These are phyloP conservation scores for Taeniopygia guttata DNA, from an alignment of 2,797 vertebrate genomes.

Conservation along the genomic window DNA sequence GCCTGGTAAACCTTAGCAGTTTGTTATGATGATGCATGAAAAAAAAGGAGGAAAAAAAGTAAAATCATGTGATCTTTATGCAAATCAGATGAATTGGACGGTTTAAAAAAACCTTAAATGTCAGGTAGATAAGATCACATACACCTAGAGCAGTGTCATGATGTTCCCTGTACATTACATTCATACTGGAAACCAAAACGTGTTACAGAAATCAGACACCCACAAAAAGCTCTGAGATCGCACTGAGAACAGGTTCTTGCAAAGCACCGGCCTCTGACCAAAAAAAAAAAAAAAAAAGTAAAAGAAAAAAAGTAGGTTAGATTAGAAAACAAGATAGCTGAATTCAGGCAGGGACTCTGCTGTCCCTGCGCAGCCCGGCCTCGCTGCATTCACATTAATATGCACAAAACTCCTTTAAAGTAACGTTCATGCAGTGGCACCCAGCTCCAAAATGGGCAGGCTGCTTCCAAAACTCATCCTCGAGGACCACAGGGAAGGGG, in stretches of 20 bases:
- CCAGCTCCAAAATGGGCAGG: background rate
- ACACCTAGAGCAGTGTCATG: slow-evolving; percentile 40
- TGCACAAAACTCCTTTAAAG: slow-evolving; percentile 38
- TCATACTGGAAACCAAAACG: slow-evolving; percentile 39
- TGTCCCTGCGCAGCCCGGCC: background rate
- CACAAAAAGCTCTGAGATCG: slow-evolving; percentile 21
- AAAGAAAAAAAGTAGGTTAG: slow-evolving; percentile 43
- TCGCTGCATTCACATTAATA: background rate
- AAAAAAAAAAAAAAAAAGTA: background rate
- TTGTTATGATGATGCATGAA: slow-evolving; percentile 36
- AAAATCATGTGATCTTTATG: slow-evolving; percentile 56
- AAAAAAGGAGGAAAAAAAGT: background rate
- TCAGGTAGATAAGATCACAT: slow-evolving; percentile 57
- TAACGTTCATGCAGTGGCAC: background rate
- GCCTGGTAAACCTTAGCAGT: background rate
- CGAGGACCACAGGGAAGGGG: fast-evolving
- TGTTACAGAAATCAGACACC: slow-evolving; percentile 37
- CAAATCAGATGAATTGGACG: slow-evolving; percentile 25
- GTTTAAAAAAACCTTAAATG: slow-evolving; percentile 38
- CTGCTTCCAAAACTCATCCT: background rate
- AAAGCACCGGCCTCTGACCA: background rate
- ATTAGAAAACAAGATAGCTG: slow-evolving; percentile 60
- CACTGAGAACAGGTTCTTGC: slow-evolving; percentile 33
- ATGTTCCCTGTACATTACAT: background rate
- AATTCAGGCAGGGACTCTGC: slow-evolving; percentile 6